Evolutionary conservation across 2,797 vertebrate species (phyloP).

Genomic region (Iguana delicatissima): DNA sequence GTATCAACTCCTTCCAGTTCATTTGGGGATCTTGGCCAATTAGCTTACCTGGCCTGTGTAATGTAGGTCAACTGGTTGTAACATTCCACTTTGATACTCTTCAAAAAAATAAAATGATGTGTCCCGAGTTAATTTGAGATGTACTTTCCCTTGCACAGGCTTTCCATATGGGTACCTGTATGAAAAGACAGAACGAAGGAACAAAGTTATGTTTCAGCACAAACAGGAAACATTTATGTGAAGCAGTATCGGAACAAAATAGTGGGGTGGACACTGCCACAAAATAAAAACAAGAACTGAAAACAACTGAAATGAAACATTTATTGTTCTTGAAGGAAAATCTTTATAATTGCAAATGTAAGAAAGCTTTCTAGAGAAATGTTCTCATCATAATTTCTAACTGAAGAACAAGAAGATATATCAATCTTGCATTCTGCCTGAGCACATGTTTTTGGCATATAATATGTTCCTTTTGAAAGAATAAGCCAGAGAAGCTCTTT

Average conservation of each 20-base stretch:
- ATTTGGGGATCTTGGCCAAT: neutral
- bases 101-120: rapidly evolving
- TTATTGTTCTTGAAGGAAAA: neutral
- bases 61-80: neutral
- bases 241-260: neutral
- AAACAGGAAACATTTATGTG: neutral
- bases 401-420: neutral
- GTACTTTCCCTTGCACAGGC: slow-evolving; percentile 49
- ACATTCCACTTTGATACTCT: rapidly evolving
- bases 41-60: slow-evolving; percentile 61
- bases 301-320: neutral
- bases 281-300: neutral
- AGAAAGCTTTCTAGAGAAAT: neutral
- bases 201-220: neutral
- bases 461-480: neutral
- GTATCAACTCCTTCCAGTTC: neutral
- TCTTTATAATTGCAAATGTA: too few relatives aligned
- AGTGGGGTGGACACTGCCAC: neutral
- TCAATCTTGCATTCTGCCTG: neutral
- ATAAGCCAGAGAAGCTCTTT: neutral
- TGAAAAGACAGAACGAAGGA: neutral
- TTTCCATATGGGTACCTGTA: slow-evolving; percentile 75
- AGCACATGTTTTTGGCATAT: neutral
- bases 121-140: neutral
- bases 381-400: neutral